Evolutionary conservation across 2,797 vertebrate genomes (phyloP).

Genomic region (Accipiter badius): DNA sequence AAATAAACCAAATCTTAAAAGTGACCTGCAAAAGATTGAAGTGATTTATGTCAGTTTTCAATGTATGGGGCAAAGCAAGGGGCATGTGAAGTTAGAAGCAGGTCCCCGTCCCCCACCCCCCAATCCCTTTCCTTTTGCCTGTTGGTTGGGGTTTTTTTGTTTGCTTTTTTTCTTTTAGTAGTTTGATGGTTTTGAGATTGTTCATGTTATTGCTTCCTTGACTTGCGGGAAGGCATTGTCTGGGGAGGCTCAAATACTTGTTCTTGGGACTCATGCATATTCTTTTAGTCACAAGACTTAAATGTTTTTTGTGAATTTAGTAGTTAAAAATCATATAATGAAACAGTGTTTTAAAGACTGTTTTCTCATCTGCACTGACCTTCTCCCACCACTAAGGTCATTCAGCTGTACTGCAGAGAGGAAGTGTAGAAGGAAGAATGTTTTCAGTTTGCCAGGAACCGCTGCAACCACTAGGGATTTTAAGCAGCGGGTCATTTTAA

Average conservation of each 20-base stretch:
- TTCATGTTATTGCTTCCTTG: background rate
- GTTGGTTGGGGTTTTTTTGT: background rate
- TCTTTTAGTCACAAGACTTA: background rate
- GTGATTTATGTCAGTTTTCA: background rate
- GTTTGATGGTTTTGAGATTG: background rate
- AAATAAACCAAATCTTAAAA: background rate
- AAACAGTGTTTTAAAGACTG: background rate
- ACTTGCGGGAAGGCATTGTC: background rate
- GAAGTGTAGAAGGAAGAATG: background rate
- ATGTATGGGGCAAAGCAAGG: background rate
- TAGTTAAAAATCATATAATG: background rate
- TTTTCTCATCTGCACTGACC: background rate
- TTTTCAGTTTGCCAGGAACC: background rate
- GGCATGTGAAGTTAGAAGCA: background rate
- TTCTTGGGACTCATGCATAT: background rate
- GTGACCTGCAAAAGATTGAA: background rate
- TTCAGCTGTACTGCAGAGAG: conserved; percentile 17
- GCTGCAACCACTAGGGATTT: background rate
- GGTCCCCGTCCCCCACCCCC: fast-evolving
- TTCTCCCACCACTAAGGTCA: conserved; percentile 10
- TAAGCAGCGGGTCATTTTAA: background rate
- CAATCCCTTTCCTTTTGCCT: background rate
- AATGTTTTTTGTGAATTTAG: background rate
- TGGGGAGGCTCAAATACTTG: background rate
- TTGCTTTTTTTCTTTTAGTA: background rate